A percentile compares a stretch with the other conserved stretches of the same genome.
phyloP scores from a whole-genome alignment of 2,113 vertebrate species.

The Eclectus roratus region DNA sequence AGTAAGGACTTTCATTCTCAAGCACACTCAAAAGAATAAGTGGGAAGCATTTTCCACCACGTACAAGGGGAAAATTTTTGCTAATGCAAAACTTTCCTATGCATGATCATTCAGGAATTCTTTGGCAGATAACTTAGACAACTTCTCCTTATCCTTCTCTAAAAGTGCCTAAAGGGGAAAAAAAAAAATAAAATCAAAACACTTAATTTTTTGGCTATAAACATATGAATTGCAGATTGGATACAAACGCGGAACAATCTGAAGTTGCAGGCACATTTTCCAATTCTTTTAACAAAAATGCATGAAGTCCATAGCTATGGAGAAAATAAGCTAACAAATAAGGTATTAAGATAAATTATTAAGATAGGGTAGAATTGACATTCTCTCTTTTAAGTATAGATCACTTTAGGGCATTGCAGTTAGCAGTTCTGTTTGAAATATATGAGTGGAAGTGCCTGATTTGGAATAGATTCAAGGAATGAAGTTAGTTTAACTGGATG shows the following conservation, averaged over 20 bases:
- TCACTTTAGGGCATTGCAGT: not conserved
- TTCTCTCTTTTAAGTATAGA: not conserved
- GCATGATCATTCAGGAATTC: constrained; percentile 20
- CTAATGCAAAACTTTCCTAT: constrained; percentile 22
- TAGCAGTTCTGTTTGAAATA: not conserved
- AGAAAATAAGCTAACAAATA: not conserved
- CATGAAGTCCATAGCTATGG: not conserved
- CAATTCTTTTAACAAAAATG: not conserved
- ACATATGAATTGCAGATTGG: not conserved
- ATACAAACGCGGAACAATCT: not conserved
- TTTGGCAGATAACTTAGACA: not conserved
- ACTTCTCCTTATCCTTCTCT: not conserved
- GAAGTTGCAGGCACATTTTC: not conserved
- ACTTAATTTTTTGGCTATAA: not conserved
- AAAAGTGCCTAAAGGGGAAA: not conserved
- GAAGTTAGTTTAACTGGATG: not conserved
- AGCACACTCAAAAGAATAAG: not conserved
- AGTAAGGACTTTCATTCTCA: not conserved
- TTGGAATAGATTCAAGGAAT: not conserved
- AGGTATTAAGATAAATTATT: not conserved
- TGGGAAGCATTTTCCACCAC: not conserved
- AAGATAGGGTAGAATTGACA: not conserved
- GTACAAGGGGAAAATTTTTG: not conserved
- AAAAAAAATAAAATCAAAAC: not conserved
- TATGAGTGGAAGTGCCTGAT: not conserved